Evolutionary conservation across 1,140 invertebrate genomes (phyloP).

Genomic region (Kradibia gibbosae): DNA sequence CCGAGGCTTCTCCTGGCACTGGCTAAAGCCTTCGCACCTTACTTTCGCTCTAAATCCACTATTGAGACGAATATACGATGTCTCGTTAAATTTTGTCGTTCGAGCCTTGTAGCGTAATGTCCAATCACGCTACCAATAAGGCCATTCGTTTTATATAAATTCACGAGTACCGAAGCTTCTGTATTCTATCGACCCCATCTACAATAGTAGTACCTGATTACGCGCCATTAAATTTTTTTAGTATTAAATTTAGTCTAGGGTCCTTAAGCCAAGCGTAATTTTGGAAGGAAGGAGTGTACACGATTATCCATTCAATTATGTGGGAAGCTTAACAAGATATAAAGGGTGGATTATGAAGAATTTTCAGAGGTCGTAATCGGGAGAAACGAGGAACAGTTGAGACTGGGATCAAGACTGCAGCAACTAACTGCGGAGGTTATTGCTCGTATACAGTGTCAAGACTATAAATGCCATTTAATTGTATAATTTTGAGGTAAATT

Average conservation of each 20-base stretch:
- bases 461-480: background rate
- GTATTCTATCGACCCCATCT: too few species aligned
- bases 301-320: background rate
- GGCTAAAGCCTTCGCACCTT: background rate
- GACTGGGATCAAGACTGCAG: background rate
- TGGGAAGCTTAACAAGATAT: background rate
- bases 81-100: too few species aligned
- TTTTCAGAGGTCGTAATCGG: background rate
- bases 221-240: too few species aligned
- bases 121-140: too few species aligned
- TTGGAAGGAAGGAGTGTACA: too few species aligned
- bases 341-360: background rate
- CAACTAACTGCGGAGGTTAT: slow-evolving; percentile 17
- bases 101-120: too few species aligned
- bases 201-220: too few species aligned
- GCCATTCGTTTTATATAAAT: too few species aligned
- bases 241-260: too few species aligned
- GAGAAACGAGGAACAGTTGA: background rate
- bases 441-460: background rate
- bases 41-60: background rate
- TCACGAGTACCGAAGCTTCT: too few species aligned
- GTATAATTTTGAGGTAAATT: background rate
- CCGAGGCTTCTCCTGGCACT: background rate
- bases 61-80: too few species aligned
- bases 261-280: too few species aligned